Percentiles rank a stretch among this genome's conserved stretches.
phyloP scores from a whole-genome alignment of 2,888 invertebrate species.

The Phortica okadai region DNA sequence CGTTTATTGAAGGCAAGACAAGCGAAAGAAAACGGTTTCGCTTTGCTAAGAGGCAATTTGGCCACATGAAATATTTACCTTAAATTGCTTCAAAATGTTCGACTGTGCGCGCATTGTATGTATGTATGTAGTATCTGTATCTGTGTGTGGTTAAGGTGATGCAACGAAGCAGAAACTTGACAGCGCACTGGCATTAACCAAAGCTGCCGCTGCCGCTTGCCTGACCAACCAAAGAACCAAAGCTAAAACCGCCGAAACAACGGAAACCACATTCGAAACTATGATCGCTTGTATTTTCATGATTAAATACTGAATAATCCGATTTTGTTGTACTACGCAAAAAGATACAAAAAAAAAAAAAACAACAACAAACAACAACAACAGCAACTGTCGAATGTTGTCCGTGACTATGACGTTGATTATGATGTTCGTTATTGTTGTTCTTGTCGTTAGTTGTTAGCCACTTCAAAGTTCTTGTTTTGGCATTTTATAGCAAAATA shows the following conservation, averaged over 20 bases:
- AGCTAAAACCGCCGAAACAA: constrained; percentile 23
- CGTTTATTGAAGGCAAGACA: not conserved
- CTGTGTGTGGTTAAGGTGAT: constrained; percentile 18
- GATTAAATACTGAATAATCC: constrained; percentile 31
- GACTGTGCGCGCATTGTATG: not conserved
- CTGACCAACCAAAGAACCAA: constrained; percentile 7
- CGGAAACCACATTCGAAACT: constrained; percentile 30
- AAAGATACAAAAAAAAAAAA: not conserved
- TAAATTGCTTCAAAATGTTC: constrained; percentile 17
- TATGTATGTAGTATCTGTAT: not conserved
- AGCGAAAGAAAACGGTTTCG: constrained; percentile 19
- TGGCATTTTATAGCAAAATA: too few species aligned
- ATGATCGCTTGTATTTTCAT: constrained; percentile 24
- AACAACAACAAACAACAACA: too few species aligned
- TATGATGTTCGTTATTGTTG: too few species aligned
- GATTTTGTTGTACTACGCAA: constrained; percentile 3
- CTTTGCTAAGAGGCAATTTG: constrained; percentile 7
- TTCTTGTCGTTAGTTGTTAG: too few species aligned
- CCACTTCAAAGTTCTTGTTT: too few species aligned
- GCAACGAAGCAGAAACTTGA: constrained; percentile 24
- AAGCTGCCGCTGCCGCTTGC: not conserved
- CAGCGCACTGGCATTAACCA: not conserved
- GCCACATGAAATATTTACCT: constrained; percentile 22
- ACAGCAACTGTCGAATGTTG: not conserved
- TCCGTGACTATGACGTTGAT: too few species aligned